Evolutionary conservation across 30 jellyfish, hydroid and myxozoan genomes (phyloP).

Genomic region (Turritopsis dohrnii): DNA sequence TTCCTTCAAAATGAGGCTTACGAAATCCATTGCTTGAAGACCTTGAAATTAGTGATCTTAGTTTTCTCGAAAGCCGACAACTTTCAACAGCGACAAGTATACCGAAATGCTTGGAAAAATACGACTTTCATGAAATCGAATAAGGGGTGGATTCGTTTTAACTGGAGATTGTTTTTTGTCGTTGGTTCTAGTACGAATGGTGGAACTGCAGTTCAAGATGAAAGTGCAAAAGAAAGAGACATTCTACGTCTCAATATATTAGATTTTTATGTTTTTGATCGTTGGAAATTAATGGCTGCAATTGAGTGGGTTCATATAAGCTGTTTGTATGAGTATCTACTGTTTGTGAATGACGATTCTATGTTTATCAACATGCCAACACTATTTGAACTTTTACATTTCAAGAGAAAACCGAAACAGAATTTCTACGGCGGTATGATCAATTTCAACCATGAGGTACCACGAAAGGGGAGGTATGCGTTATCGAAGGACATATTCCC

Average conservation of each 20-base stretch:
- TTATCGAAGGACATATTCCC: background rate
- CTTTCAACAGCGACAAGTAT: background rate
- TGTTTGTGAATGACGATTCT: background rate
- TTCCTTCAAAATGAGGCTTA: background rate
- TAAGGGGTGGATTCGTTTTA: background rate
- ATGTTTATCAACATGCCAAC: background rate
- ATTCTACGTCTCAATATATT: background rate
- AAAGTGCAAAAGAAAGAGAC: background rate
- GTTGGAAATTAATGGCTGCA: conserved; percentile 1
- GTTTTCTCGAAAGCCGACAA: background rate
- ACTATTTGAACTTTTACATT: background rate
- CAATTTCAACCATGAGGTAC: background rate
- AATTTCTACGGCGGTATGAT: background rate
- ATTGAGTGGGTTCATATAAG: background rate
- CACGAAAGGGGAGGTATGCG: background rate
- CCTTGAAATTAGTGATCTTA: background rate
- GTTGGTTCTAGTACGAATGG: background rate
- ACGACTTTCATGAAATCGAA: background rate
- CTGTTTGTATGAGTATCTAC: conserved; percentile 1
- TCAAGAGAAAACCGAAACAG: background rate
- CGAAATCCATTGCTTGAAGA: background rate
- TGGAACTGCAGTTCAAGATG: conserved; percentile 3
- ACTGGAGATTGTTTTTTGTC: background rate
- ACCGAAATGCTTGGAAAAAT: conserved; percentile 10
- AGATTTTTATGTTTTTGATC: background rate